phyloP scores from a whole-genome alignment of 2,113 vertebrate species.

The Bombycilla garrulus region DNA sequence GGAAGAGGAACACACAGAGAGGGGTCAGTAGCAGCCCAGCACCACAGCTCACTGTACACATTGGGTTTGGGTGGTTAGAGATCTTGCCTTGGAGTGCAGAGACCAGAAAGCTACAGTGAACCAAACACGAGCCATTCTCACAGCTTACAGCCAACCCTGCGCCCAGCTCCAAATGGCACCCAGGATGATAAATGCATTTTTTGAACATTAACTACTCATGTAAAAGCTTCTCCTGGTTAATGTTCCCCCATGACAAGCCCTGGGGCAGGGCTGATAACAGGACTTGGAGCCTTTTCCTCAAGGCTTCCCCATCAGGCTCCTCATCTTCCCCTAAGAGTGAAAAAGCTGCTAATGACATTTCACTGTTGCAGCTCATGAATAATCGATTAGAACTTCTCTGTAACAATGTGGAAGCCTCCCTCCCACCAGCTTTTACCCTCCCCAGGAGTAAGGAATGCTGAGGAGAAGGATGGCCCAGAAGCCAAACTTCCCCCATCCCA shows the following conservation, averaged over 20 bases:
- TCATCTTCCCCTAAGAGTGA: not conserved
- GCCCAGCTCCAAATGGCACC: not conserved
- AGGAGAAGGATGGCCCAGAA: not conserved
- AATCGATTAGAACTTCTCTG: not conserved
- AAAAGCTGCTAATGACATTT: not conserved
- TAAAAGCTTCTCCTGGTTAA: not conserved
- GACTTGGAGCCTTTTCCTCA: not conserved
- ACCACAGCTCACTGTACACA: constrained; percentile 83
- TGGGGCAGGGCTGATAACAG: not conserved
- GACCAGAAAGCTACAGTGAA: constrained; percentile 99
- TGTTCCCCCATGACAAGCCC: not conserved
- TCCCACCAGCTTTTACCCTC: not conserved
- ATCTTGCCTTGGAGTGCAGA: constrained; percentile 99
- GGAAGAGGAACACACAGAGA: constrained; percentile 78
- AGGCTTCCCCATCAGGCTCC: not conserved
- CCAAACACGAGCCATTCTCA: constrained; percentile 99
- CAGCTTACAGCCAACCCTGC: constrained; percentile 84
- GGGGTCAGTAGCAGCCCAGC: constrained; percentile 35
- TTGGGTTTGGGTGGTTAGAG: constrained; percentile 97
- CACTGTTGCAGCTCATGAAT: not conserved
- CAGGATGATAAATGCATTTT: not conserved
- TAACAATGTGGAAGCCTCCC: not conserved
- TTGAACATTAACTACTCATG: not conserved
- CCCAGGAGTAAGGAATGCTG: not conserved
- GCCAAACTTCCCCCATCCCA: not conserved